Conservation (phyloP, 2,797 vertebrate species). For the Epinephelus malabaricus region DNA sequence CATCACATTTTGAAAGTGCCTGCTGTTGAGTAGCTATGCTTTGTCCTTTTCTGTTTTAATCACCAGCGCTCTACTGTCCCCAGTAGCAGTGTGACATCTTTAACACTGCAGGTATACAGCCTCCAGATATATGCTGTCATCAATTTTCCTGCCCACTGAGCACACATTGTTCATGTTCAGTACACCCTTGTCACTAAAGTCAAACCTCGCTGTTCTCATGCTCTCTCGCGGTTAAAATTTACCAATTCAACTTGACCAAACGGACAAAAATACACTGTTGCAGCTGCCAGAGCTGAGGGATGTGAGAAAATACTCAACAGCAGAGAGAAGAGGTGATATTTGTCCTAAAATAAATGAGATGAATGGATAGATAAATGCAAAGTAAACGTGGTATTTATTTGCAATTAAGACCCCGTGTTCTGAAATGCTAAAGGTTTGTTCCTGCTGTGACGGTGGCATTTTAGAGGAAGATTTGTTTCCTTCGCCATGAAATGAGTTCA, state of each 20-base stretch:
- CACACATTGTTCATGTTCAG: slow-evolving; percentile 68
- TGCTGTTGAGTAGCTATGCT: slow-evolving; percentile 43
- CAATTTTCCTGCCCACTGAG: slow-evolving; percentile 76
- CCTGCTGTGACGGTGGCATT: slow-evolving; percentile 65
- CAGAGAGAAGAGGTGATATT: slow-evolving; percentile 36
- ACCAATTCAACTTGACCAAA: slow-evolving; percentile 48
- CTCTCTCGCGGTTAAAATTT: slow-evolving; percentile 36
- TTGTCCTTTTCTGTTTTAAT: slow-evolving; percentile 71
- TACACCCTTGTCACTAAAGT: slow-evolving; percentile 71
- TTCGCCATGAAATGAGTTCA: slow-evolving; percentile 71
- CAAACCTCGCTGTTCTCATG: slow-evolving; percentile 50
- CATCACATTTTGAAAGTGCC: slow-evolving; percentile 50
- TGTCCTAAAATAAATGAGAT: slow-evolving; percentile 29
- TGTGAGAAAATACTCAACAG: slow-evolving; percentile 12
- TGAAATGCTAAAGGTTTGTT: slow-evolving; percentile 67
- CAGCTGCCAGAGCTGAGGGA: slow-evolving; percentile 17
- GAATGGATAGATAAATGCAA: not conserved
- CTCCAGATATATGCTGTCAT: slow-evolving; percentile 72
- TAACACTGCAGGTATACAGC: slow-evolving; percentile 71
- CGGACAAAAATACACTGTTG: slow-evolving; percentile 5
- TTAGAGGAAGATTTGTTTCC: slow-evolving; percentile 65
- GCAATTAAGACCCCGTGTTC: slow-evolving; percentile 59
- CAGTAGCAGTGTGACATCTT: slow-evolving; percentile 67
- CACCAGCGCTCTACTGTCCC: slow-evolving; percentile 61
- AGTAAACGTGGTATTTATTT: slow-evolving; percentile 59